Evolutionary conservation across 1,140 invertebrate species (phyloP), one percentile per base, ranked within the genome.

Genomic region (Nilaparvata lugens): DNA sequence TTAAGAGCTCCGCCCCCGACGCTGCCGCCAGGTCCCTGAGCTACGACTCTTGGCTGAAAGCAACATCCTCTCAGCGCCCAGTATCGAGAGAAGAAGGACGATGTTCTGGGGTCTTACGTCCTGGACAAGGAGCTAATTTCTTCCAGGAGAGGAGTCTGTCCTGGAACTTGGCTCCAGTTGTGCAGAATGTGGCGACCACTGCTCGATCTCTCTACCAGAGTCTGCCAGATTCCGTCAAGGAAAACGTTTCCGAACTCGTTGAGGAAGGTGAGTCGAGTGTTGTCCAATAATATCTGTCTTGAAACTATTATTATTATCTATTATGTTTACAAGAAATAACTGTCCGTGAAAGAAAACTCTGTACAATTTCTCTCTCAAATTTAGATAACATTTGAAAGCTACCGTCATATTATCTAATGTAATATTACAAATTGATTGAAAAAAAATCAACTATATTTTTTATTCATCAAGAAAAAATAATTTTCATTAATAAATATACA

Each of bases 71-170:
- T 65, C 72, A 1, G 78, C 81, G 9, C 69, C 67, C 23, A 73
- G 71, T 63, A 74, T 82, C 16, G 72, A 76, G n/a, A n/a, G 24
- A 77, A 78, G 4, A 76, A 81, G 61, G 81, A 83, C 68, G 73
- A 71, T 24, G 77, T 79, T 59, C 72, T 85, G 52, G 81, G 83
- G 68, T 78, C 76, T 63, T 85, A 81, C 60, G 73, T 83, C 54
- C 69, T 76, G 61, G 75, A 78, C 19, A 77, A 78, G 60, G 75
- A 25, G 72, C 73, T 56, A 76, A 76, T 31, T 83, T 84, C 73
- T 75, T 84, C 45, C 73, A 75, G 52, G 80, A 81, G 68, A 76
- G 82, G 56, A 81, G 79, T 58, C 66, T 79, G 55, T 70, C 69
- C 63, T 78, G 75, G 69, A 81, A 83, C 70, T 75, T 83, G 38